A percentile compares a stretch with the other conserved stretches of the same genome.
These are phyloP conservation scores for Uropsilus gracilis DNA, from an alignment of 2,113 vertebrate genomes.

Conservation along the genomic window DNA sequence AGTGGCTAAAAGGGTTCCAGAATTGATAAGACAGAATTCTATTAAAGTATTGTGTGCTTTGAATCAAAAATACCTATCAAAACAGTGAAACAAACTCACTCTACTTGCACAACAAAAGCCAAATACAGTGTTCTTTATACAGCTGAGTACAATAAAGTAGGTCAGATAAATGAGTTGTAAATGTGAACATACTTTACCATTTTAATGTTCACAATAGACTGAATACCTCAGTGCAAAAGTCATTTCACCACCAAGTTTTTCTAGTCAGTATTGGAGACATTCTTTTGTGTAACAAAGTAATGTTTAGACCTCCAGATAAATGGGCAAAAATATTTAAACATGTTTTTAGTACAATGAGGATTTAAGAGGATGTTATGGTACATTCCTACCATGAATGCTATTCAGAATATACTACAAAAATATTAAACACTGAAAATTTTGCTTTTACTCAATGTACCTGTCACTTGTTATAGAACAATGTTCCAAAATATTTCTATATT, in stretches of 20 bases:
- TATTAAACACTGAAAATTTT: too few species aligned
- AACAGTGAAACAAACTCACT: background rate
- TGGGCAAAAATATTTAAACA: background rate
- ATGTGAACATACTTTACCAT: background rate
- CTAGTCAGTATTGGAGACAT: background rate
- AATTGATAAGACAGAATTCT: background rate
- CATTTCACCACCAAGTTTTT: background rate
- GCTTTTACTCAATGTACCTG: background rate
- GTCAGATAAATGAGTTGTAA: background rate
- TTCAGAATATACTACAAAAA: background rate
- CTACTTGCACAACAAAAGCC: background rate
- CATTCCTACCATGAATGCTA: too few species aligned
- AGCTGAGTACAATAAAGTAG: background rate
- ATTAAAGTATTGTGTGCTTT: background rate
- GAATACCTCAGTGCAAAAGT: background rate
- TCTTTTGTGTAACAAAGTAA: background rate
- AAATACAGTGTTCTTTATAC: background rate
- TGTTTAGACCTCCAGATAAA: background rate
- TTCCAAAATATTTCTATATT: background rate
- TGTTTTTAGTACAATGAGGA: too few species aligned
- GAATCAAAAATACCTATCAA: background rate
- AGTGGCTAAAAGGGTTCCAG: background rate
- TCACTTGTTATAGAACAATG: background rate
- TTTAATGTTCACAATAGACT: background rate
- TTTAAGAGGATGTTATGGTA: background rate